phyloP scores from a whole-genome alignment of 2,888 invertebrate species.

The Ctena decussata region DNA sequence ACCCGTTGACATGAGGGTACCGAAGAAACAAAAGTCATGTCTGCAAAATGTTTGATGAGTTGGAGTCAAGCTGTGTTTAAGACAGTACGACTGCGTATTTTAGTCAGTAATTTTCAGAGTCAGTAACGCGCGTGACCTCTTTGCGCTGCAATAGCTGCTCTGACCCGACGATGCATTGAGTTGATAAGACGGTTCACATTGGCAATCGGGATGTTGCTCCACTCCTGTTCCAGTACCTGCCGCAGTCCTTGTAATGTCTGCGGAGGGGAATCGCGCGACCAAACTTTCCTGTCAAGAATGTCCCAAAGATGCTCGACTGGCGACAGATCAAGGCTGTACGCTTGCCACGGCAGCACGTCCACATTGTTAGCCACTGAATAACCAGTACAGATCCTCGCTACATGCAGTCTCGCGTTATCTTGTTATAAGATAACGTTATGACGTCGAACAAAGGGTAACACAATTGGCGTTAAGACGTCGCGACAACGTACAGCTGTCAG shows the following conservation, averaged over 20 bases:
- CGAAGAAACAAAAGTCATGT: no score
- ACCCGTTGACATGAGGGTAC: no score
- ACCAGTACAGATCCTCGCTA: no score
- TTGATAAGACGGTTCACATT: conserved; percentile 1
- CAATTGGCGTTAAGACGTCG: neutral
- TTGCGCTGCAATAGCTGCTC: neutral
- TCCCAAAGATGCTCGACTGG: conserved; percentile 28
- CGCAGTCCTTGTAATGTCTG: conserved; percentile 5
- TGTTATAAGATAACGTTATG: neutral
- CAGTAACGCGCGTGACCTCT: conserved; percentile 19
- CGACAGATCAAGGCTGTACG: conserved; percentile 37
- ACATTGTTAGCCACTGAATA: neutral
- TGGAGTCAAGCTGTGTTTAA: no score
- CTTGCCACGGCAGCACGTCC: conserved; percentile 24
- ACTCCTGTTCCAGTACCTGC: conserved; percentile 3
- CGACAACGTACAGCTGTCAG: neutral
- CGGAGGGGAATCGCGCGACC: conserved; percentile 6
- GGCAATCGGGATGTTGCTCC: conserved; percentile 1
- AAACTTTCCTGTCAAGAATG: conserved; percentile 12
- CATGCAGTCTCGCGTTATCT: neutral
- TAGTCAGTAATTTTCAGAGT: neutral
- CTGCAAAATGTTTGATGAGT: no score
- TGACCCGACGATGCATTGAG: conserved; percentile 9
- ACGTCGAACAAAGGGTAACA: neutral
- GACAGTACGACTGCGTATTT: no score